Percentiles rank a stretch among this genome's conserved stretches.
These are phyloP conservation scores for Teinopalpus imperialis DNA, from an alignment of 2,888 invertebrate species.

Conservation along the genomic window DNA sequence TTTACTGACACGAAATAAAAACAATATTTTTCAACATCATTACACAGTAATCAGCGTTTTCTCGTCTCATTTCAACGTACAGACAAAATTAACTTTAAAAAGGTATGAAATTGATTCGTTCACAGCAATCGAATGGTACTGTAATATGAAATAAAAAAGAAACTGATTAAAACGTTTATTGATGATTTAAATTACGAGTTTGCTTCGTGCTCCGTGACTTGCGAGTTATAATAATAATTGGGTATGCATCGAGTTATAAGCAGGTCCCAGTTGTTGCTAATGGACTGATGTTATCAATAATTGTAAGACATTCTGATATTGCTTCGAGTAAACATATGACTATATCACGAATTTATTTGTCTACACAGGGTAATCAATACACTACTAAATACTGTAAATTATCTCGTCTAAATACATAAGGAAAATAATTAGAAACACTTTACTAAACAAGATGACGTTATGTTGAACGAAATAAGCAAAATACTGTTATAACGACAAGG, in stretches of 20 bases:
- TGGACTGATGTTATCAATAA: constrained; percentile 5
- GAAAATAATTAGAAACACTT: neutral
- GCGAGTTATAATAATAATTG: constrained; percentile 10
- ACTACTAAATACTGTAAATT: neutral
- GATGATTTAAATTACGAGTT: constrained; percentile 8
- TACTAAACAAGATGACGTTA: neutral
- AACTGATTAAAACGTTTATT: constrained; percentile 13
- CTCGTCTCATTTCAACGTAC: neutral
- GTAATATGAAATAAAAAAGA: constrained; percentile 1
- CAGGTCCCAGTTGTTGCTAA: constrained; percentile 3
- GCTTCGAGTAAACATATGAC: neutral
- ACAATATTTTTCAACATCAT: too few relatives aligned
- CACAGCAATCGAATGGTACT: neutral
- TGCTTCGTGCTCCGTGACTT: constrained; percentile 11
- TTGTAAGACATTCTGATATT: constrained; percentile 4
- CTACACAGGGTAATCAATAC: neutral
- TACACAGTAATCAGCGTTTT: neutral
- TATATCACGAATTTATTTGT: neutral
- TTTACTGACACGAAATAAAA: too few relatives aligned
- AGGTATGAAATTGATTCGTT: constrained; percentile 11
- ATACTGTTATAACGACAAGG: neutral
- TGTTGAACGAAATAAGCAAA: neutral
- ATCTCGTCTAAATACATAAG: neutral
- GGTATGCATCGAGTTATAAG: constrained; percentile 10
- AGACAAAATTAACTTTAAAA: constrained; percentile 8